A percentile compares a stretch with the other conserved stretches of the same genome.
Conservation (phyloP, 2,888 invertebrate species). For the Oscheius onirici region DNA sequence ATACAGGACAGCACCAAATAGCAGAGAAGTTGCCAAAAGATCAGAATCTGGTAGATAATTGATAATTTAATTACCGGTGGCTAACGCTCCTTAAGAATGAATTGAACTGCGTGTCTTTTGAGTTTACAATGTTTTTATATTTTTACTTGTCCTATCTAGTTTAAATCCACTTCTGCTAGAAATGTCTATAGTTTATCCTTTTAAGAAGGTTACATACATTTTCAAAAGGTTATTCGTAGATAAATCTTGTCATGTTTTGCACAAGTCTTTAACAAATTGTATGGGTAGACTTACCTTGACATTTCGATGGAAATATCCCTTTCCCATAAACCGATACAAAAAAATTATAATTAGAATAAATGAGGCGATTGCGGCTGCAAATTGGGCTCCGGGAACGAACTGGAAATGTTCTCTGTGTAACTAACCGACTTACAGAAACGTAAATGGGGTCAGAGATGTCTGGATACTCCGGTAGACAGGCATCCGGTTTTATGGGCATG, state of each 20-base stretch:
- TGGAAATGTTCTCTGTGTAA: not conserved
- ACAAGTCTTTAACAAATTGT: no score
- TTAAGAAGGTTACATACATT: no score
- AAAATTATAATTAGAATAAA: not conserved
- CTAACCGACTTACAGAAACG: not conserved
- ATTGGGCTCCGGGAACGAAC: slow-evolving; percentile 13
- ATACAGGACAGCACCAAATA: not conserved
- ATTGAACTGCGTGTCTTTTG: no score
- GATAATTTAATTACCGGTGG: not conserved
- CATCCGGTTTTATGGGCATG: no score
- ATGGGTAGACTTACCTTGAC: not conserved
- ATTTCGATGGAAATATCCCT: not conserved
- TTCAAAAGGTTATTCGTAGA: no score
- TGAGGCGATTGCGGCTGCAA: not conserved
- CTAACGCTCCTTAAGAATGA: no score
- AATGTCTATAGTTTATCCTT: no score
- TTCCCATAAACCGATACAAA: not conserved
- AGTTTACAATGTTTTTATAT: no score
- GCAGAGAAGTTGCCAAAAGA: slow-evolving; percentile 3
- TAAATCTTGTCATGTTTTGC: no score
- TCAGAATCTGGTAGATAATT: not conserved
- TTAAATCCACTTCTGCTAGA: no score
- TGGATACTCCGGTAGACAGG: not conserved
- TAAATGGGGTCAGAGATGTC: not conserved
- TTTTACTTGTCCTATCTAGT: no score